Evolutionary conservation across 1,140 invertebrate species (phyloP).

Genomic region (Paramacrobiotus metropolitanus): DNA sequence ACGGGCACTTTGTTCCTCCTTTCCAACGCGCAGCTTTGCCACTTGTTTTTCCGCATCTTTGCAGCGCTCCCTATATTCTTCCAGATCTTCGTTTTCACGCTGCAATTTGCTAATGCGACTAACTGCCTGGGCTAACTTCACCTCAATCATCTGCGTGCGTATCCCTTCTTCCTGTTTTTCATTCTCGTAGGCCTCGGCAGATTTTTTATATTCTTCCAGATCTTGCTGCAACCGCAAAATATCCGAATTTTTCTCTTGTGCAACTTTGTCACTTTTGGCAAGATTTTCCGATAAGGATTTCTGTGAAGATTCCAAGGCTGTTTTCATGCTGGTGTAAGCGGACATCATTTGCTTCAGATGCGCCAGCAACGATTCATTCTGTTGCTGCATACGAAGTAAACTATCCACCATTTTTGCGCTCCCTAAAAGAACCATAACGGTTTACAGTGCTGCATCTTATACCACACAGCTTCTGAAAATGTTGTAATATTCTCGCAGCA

Average conservation of each 20-base stretch:
- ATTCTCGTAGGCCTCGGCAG: neutral
- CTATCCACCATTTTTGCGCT: neutral
- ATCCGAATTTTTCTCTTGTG: neutral
- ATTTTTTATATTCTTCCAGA: neutral
- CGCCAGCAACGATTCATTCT: neutral
- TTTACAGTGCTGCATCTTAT: too few relatives aligned
- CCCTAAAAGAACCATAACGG: neutral
- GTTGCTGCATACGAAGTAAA: neutral
- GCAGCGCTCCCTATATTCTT: neutral
- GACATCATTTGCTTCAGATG: neutral
- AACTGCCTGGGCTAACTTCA: neutral
- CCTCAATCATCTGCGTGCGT: neutral
- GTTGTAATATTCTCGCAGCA: too few relatives aligned
- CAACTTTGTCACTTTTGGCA: neutral
- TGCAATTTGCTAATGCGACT: neutral
- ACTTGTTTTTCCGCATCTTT: neutral
- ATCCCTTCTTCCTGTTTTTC: neutral
- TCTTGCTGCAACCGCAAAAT: neutral
- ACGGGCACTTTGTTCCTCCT: neutral
- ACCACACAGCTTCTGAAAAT: too few relatives aligned
- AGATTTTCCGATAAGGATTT: neutral
- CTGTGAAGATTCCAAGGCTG: neutral
- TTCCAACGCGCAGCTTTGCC: neutral
- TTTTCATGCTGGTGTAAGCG: neutral
- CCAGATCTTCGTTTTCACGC: neutral